Evolutionary conservation across 2,113 vertebrate species (phyloP), one percentile per base, ranked within the genome.

Genomic region (Pomatostomus ruficeps): DNA sequence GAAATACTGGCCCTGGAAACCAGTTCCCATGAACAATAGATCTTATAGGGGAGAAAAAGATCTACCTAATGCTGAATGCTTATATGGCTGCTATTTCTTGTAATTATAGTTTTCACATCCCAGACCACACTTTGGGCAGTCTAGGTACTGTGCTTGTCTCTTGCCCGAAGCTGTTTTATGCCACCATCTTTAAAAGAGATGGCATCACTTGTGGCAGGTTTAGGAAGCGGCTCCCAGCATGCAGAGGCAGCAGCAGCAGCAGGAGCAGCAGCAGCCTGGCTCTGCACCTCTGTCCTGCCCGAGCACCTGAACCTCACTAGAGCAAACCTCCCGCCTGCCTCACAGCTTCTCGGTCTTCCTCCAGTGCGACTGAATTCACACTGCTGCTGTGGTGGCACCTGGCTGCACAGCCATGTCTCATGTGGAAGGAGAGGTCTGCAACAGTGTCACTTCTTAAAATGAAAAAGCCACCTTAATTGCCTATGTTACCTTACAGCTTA

Each of bases 401-500:
- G 31, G 38, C 62, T 36, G 36, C 49, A 45, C 42, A 55, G 83
- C 23, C 43, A 7, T 40, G 49, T 49, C 77, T 81, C 68, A 43
- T 19, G 48, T 23, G 28, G 79, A 89, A 95, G 61, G 71, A 87
- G 33, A 88, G 62, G 29, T 42, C 45, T 77, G 76, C 29, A 76
- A 58, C 23, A 49, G 15, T 3, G 29, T 23, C 88, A 35, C 51
- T 89, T 78, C 26, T 65, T 68, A 68, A 80, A 91, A 92, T 38
- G 51, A 88, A 93, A 93, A 92, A 84, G 74, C 84, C 67, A 67
- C 68, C 78, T 90, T 93, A 77, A 72, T 88, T 54, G 57, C 91
- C 94, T 96, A 75, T 57, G 58, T 88, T 85, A 93, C 61, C 89
- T 93, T 89, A 91, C 42, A 96, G 70, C 70, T 91, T 90, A 80